phyloP scores from a whole-genome alignment of 2,888 invertebrate species.

The Horisme vitalbata region DNA sequence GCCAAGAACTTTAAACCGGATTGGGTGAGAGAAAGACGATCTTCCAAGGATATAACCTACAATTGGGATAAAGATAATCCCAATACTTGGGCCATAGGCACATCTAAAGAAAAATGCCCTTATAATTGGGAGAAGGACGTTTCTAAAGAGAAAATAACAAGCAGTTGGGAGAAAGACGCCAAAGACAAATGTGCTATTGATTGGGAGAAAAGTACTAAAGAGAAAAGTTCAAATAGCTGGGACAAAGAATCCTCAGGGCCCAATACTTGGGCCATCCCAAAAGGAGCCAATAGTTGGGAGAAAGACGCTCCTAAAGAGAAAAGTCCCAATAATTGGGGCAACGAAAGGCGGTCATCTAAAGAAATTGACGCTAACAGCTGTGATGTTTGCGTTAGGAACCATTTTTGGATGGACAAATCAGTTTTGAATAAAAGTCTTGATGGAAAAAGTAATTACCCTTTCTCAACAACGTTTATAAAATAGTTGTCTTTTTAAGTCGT shows the following conservation, averaged over 20 bases:
- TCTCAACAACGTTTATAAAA: background rate
- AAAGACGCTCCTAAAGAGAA: background rate
- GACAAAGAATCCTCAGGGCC: no score
- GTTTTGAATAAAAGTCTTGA: constrained; percentile 38
- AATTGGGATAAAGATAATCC: no score
- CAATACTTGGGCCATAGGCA: no score
- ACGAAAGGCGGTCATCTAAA: background rate
- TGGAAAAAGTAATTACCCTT: constrained; percentile 43
- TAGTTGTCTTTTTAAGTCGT: no score
- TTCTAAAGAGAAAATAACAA: background rate
- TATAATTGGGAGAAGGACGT: no score
- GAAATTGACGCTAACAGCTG: constrained; percentile 45
- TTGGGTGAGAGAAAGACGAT: background rate
- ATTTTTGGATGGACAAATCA: constrained; percentile 47
- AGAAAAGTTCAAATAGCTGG: no score
- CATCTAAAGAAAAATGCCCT: no score
- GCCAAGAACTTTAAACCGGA: background rate
- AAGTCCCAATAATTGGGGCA: background rate
- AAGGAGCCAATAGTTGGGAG: background rate
- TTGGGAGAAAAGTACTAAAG: no score
- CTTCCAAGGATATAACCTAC: no score
- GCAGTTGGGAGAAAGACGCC: no score
- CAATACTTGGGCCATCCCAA: no score
- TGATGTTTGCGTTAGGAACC: constrained; percentile 47
- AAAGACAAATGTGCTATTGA: no score